Evolutionary conservation across 2,797 vertebrate genomes (phyloP).

Genomic region (Anisognathus igniventris): DNA sequence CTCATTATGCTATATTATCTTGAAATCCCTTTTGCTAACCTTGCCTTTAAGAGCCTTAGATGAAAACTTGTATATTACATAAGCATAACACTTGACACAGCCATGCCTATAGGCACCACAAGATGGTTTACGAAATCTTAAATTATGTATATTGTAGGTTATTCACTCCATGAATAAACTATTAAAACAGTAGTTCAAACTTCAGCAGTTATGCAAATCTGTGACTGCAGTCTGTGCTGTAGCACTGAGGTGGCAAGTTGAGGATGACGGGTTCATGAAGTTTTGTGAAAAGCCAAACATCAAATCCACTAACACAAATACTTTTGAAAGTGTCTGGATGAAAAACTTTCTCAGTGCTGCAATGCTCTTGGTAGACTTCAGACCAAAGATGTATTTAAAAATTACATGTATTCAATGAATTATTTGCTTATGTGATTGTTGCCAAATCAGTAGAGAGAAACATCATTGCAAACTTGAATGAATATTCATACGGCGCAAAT

Average conservation of each 20-base stretch:
- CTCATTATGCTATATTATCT: not conserved
- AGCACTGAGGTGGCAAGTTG: not conserved
- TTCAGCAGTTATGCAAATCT: slow-evolving; percentile 1
- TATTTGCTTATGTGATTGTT: slow-evolving; percentile 3
- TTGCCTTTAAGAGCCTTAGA: not conserved
- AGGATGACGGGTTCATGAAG: not conserved
- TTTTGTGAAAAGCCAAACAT: not conserved
- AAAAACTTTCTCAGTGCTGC: not conserved
- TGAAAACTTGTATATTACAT: not conserved
- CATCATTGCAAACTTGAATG: slow-evolving; percentile 10
- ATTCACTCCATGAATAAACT: not conserved
- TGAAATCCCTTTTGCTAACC: not conserved
- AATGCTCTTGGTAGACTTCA: not conserved
- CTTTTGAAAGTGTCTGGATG: not conserved
- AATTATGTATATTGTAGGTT: not conserved
- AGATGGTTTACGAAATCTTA: not conserved
- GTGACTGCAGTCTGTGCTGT: not conserved
- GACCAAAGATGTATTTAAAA: slow-evolving; percentile 17
- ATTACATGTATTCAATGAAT: not conserved
- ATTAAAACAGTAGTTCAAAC: not conserved
- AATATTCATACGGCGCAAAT: slow-evolving; percentile 20
- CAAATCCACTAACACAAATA: not conserved
- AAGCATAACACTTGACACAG: not conserved
- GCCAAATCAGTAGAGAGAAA: slow-evolving; percentile 37
- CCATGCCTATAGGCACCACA: not conserved